Evolutionary conservation across 2,888 invertebrate genomes (phyloP).

Genomic region (Halictus ligatus): DNA sequence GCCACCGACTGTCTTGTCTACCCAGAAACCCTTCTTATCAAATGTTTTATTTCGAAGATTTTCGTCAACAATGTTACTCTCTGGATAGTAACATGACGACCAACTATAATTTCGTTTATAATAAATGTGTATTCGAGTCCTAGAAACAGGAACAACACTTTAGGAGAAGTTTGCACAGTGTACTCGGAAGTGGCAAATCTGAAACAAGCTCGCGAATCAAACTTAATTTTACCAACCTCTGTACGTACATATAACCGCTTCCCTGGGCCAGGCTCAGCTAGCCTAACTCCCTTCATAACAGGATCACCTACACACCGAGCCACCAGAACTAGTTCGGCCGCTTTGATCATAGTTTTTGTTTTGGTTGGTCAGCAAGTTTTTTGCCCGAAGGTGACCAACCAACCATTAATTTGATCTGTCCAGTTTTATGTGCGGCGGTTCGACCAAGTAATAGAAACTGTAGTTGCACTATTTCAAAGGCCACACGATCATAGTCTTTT

Average conservation of each 20-base stretch:
- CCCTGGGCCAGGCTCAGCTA: neutral
- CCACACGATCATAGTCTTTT: neutral
- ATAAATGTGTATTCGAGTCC: neutral
- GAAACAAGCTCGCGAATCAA: neutral
- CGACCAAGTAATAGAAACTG: neutral
- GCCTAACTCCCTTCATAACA: neutral
- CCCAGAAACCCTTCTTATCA: neutral
- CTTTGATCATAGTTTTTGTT: conserved; percentile 2
- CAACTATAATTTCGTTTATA: neutral
- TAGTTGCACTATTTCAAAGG: neutral
- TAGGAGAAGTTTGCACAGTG: neutral
- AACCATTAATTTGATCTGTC: conserved; percentile 4
- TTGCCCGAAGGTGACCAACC: neutral
- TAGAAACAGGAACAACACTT: neutral
- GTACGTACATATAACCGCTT: neutral
- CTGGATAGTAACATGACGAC: neutral
- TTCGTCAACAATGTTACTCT: neutral
- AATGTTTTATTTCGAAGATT: neutral
- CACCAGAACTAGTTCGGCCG: neutral
- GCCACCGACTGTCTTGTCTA: neutral
- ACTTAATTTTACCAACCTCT: neutral
- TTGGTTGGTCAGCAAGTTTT: neutral
- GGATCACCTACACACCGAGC: neutral
- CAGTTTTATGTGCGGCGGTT: neutral
- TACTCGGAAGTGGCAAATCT: neutral